These are phyloP conservation scores for Nerophis ophidion DNA, from an alignment of 2,113 vertebrate genomes.

Conservation along the genomic window DNA sequence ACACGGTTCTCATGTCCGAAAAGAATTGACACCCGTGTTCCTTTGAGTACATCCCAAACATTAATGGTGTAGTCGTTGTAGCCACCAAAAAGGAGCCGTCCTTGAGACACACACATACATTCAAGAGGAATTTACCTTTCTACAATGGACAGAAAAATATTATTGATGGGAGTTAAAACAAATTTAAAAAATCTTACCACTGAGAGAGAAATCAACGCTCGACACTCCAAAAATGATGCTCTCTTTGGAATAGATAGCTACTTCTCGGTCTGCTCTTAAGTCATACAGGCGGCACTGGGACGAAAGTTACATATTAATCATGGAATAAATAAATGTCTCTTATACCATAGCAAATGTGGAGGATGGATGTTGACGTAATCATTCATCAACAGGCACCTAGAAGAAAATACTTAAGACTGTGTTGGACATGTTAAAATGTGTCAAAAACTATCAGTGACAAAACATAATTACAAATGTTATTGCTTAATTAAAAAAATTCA, in stretches of 20 bases:
- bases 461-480: too few species aligned
- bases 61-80: constrained; percentile 99
- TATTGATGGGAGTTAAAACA: background rate
- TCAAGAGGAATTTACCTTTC: constrained; percentile 5
- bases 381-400: too few species aligned
- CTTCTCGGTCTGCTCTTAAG: constrained; percentile 95
- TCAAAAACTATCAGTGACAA: too few species aligned
- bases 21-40: constrained; percentile 88
- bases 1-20: constrained; percentile 97
- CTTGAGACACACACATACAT: constrained; percentile 50
- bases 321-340: too few species aligned
- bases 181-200: constrained; percentile 78
- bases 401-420: too few species aligned
- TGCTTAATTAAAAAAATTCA: too few species aligned
- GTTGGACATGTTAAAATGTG: too few species aligned
- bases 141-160: background rate
- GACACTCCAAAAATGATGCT: constrained; percentile 98
- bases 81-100: constrained; percentile 89
- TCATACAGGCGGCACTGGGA: constrained; percentile 93
- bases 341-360: too few species aligned
- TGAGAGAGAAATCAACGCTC: constrained; percentile 98
- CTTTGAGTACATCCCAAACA: constrained; percentile 97
- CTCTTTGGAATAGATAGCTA: constrained; percentile 97
- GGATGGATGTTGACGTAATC: too few species aligned
- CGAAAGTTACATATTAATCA: constrained; percentile 19